Evolutionary conservation across 2,113 vertebrate genomes (phyloP).

Genomic region (Elephas maximus): DNA sequence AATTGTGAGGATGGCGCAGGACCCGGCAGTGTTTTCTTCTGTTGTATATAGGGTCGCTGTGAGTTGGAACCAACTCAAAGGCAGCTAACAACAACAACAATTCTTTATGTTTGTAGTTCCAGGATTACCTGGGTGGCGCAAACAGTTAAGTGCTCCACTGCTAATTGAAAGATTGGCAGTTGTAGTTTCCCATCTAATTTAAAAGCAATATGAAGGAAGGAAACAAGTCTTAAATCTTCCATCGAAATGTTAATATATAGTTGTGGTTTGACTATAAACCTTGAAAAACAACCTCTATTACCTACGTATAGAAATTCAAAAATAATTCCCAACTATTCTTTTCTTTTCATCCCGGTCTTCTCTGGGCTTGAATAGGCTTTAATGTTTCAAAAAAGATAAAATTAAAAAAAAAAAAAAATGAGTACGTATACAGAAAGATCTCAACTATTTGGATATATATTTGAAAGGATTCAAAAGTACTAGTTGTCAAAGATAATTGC

Average conservation of each 20-base stretch:
- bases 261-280: not conserved
- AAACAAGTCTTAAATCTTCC: not conserved
- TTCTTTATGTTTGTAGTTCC: not conserved
- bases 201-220: not conserved
- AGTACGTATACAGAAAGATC: not conserved
- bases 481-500: not conserved
- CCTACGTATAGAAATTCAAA: not conserved
- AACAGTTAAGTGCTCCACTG: no score
- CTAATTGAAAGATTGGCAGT: no score
- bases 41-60: no score
- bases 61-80: no score
- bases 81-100: no score
- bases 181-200: not conserved
- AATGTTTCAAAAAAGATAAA: not conserved
- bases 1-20: no score
- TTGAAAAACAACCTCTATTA: not conserved
- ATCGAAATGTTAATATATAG: not conserved
- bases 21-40: no score
- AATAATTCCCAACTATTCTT: not conserved
- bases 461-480: not conserved
- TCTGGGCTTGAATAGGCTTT: not conserved
- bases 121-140: no score
- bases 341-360: not conserved
- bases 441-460: not conserved
- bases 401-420: not conserved